These are phyloP conservation scores for Aegithalos caudatus DNA, from an alignment of 2,113 vertebrate genomes.

Conservation along the genomic window DNA sequence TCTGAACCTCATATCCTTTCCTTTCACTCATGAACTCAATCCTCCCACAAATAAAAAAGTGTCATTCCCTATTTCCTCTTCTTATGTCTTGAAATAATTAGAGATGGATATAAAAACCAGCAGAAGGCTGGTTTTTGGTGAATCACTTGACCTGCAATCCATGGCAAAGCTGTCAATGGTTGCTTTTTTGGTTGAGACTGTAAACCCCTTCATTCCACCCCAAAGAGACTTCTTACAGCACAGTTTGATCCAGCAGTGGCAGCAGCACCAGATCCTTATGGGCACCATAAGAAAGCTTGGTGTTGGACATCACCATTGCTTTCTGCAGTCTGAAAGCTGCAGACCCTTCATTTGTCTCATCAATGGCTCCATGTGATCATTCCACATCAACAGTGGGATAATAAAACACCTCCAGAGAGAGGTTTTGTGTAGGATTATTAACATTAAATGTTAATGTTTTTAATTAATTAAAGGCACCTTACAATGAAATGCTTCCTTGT, in stretches of 20 bases:
- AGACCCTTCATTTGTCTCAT: background rate
- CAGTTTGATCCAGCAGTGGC: background rate
- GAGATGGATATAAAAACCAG: background rate
- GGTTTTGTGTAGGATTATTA: background rate
- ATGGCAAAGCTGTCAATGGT: background rate
- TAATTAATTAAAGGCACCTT: too few relatives aligned
- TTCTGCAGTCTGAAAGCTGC: accelerated
- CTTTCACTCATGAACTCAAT: background rate
- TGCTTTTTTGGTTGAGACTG: background rate
- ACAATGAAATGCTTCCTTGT: background rate
- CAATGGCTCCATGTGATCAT: background rate
- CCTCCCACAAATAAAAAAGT: background rate
- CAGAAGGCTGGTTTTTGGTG: background rate
- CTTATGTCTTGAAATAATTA: background rate
- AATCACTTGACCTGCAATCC: background rate
- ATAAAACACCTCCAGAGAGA: background rate
- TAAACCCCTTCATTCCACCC: background rate
- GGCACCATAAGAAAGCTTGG: background rate
- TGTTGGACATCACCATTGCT: background rate
- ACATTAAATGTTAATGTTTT: background rate
- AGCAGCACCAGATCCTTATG: background rate
- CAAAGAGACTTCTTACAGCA: background rate
- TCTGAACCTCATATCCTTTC: background rate
- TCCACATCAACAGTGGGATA: background rate
- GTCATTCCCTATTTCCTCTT: background rate